Conservation (phyloP, 2,113 vertebrate species). For the Protomyctophum bolini region DNA sequence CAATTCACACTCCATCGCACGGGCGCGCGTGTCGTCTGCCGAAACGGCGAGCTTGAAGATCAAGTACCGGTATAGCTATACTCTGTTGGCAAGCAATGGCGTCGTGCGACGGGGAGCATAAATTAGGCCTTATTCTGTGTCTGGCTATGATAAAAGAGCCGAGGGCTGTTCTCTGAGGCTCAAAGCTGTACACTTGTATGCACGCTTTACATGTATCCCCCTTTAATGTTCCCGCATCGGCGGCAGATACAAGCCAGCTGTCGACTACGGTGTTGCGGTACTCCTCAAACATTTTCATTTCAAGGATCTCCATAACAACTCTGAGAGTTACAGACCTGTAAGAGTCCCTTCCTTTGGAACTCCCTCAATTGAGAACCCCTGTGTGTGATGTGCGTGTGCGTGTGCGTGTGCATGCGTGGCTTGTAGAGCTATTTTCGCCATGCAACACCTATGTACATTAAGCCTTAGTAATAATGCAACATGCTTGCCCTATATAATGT, state of each 20-base stretch:
- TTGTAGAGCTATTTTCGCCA: too few relatives aligned
- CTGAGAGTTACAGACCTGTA: slow-evolving; percentile 8
- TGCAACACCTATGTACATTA: too few relatives aligned
- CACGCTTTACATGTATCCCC: neutral
- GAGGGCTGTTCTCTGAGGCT: slow-evolving; percentile 22
- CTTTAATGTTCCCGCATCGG: slow-evolving; percentile 49
- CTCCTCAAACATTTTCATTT: neutral
- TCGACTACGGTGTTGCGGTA: slow-evolving; percentile 26
- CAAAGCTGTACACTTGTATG: neutral
- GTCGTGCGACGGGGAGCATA: too few relatives aligned
- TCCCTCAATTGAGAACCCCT: neutral
- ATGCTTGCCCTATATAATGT: too few relatives aligned
- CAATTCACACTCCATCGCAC: too few relatives aligned
- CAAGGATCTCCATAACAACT: slow-evolving; percentile 15
- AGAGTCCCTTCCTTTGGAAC: too few relatives aligned
- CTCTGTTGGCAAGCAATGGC: too few relatives aligned
- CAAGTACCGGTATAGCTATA: too few relatives aligned
- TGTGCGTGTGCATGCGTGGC: neutral
- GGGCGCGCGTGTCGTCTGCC: too few relatives aligned
- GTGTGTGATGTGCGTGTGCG: neutral
- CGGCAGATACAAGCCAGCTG: slow-evolving; percentile 39
- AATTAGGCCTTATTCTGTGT: slow-evolving; percentile 20
- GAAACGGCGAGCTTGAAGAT: too few relatives aligned
- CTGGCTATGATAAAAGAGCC: slow-evolving; percentile 32
- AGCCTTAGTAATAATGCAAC: too few relatives aligned